Conservation (phyloP, 23 tunicate genomes). For the Trididemnum nubilum region DNA sequence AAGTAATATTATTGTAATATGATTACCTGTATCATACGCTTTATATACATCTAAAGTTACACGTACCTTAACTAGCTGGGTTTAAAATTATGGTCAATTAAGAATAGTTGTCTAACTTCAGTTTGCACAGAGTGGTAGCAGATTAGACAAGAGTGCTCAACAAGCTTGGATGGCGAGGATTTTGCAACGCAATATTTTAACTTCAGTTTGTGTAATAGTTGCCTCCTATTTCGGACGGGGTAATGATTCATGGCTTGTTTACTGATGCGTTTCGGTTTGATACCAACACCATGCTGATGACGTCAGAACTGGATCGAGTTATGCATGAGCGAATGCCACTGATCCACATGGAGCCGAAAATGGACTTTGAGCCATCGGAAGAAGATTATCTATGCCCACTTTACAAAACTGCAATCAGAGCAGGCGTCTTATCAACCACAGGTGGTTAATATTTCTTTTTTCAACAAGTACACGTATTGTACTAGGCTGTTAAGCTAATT, state of each 20-base stretch:
- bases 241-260: conserved; percentile 76
- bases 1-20: no score
- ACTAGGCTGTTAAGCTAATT: no score
- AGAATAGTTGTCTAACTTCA: no score
- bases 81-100: no score
- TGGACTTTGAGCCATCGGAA: conserved; percentile 82
- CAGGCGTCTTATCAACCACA: conserved; percentile 93
- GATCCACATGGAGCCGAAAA: conserved; percentile 86
- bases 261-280: conserved; percentile 92
- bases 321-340: conserved; percentile 89
- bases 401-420: conserved; percentile 80
- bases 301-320: conserved; percentile 61
- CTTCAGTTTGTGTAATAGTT: conserved; percentile 50
- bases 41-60: no score
- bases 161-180: no score
- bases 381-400: conserved; percentile 86
- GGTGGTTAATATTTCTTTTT: conserved; percentile 31
- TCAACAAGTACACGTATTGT: no score
- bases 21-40: no score
- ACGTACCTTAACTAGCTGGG: no score
- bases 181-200: no score
- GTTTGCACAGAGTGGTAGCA: no score
- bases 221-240: conserved; percentile 73
- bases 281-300: conserved; percentile 54
- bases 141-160: no score